Conservation (phyloP, 2,797 vertebrate species). For the Crenuchus spilurus region DNA sequence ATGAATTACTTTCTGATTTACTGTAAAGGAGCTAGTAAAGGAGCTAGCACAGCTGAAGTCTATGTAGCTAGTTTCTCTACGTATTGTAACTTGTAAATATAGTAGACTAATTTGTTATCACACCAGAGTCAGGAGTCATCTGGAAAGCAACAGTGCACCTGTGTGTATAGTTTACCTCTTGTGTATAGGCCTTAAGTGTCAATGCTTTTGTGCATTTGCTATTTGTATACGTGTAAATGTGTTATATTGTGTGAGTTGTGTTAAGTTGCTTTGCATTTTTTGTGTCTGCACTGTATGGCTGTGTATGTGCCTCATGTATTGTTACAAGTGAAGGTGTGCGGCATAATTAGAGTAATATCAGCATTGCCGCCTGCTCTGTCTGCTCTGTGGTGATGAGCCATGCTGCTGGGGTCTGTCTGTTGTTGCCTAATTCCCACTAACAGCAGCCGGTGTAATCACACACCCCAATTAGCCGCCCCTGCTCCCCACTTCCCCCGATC, state of each 20-base stretch:
- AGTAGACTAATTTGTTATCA: not conserved
- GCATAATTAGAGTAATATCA: slow-evolving; percentile 92
- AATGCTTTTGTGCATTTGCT: not conserved
- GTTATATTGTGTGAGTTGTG: slow-evolving; percentile 10
- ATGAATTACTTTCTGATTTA: too few relatives aligned
- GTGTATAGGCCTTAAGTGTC: not conserved
- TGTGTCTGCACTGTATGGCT: not conserved
- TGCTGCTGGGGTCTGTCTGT: slow-evolving; percentile 91
- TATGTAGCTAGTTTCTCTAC: too few relatives aligned
- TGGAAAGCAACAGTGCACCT: not conserved
- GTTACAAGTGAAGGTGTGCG: slow-evolving; percentile 80
- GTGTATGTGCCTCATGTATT: slow-evolving; percentile 46
- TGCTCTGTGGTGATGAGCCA: slow-evolving; percentile 90
- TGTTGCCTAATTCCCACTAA: slow-evolving; percentile 97
- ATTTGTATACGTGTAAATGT: not conserved
- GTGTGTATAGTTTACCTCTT: too few relatives aligned
- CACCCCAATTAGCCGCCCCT: slow-evolving; percentile 96
- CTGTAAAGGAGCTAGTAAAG: too few relatives aligned
- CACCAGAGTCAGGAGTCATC: not conserved
- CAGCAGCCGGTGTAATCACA: slow-evolving; percentile 99
- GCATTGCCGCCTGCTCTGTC: slow-evolving; percentile 85
- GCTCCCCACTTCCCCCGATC: slow-evolving; percentile 89
- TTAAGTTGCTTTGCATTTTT: not conserved
- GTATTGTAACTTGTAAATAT: not conserved
- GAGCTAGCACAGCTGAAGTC: too few relatives aligned